Conservation (phyloP, 2,888 invertebrate genomes). For the Caenorhabditis sulstoni region DNA sequence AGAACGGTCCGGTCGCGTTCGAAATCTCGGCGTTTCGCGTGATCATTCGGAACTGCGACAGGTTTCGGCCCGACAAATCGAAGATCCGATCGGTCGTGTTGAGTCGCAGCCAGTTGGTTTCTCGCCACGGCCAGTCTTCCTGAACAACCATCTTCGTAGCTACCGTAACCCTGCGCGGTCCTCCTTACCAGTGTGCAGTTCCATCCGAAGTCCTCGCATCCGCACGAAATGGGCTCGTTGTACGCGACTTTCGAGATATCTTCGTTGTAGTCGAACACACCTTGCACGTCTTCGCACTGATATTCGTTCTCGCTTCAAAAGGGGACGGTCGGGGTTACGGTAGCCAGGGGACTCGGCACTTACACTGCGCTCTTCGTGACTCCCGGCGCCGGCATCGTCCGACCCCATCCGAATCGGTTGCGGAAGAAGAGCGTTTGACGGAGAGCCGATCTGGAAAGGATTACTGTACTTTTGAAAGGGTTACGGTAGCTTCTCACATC, state of each 20-base stretch:
- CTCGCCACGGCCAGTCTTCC: conserved; percentile 70
- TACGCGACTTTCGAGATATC: conserved; percentile 58
- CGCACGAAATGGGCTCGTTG: conserved; percentile 68
- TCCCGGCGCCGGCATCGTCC: conserved; percentile 33
- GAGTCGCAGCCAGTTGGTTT: conserved; percentile 54
- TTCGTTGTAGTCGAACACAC: conserved; percentile 36
- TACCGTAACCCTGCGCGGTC: background rate
- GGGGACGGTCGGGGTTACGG: no score
- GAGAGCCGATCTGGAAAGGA: conserved; percentile 19
- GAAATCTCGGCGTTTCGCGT: conserved; percentile 52
- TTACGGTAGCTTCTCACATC: conserved; percentile 7
- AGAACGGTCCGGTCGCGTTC: conserved; percentile 49
- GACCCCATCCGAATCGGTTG: conserved; percentile 52
- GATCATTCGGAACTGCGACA: conserved; percentile 73
- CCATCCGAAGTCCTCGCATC: conserved; percentile 70
- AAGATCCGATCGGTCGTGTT: conserved; percentile 75
- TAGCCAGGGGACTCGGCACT: background rate
- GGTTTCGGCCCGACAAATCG: conserved; percentile 68
- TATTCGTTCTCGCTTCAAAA: conserved; percentile 27
- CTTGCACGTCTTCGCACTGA: conserved; percentile 37
- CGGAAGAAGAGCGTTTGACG: conserved; percentile 28
- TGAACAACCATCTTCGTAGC: conserved; percentile 31
- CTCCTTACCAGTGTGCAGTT: conserved; percentile 68
- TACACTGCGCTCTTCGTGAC: conserved; percentile 38
- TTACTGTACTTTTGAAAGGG: background rate